Percentiles rank a stretch among this genome's conserved stretches.
phyloP scores from a whole-genome alignment of 1,140 invertebrate genomes.

The Listronotus oregonensis region DNA sequence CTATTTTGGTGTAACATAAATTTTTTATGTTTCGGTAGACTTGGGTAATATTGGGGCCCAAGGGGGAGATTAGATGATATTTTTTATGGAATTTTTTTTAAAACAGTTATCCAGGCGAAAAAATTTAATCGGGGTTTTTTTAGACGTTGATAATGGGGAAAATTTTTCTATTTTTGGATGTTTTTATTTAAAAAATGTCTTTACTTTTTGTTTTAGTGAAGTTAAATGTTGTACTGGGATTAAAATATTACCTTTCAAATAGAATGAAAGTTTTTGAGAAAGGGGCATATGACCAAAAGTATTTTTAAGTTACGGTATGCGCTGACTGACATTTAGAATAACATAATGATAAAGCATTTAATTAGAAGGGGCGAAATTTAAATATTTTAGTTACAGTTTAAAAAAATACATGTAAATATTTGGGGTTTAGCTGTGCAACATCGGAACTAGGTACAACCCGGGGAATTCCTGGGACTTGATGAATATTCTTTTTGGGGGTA shows the following conservation, averaged over 20 bases:
- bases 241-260: constrained; percentile 24
- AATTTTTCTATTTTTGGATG: constrained; percentile 28
- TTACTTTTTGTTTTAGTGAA: constrained; percentile 22
- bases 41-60: constrained; percentile 27
- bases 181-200: constrained; percentile 8
- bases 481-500: too few relatives aligned
- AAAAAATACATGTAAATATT: too few relatives aligned
- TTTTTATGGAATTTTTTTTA: constrained; percentile 38
- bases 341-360: too few relatives aligned
- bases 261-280: neutral
- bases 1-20: constrained; percentile 39
- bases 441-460: too few relatives aligned
- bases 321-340: too few relatives aligned
- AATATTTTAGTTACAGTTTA: too few relatives aligned
- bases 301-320: too few relatives aligned
- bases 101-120: constrained; percentile 33
- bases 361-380: too few relatives aligned
- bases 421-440: too few relatives aligned
- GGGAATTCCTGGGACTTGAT: too few relatives aligned
- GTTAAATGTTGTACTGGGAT: constrained; percentile 9
- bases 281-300: constrained; percentile 2
- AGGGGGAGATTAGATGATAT: constrained; percentile 32
- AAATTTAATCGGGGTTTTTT: constrained; percentile 27
- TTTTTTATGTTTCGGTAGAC: constrained; percentile 34
- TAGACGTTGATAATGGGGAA: constrained; percentile 10